A percentile compares a stretch with the other conserved stretches of the same genome.
phyloP scores from a whole-genome alignment of 2,797 vertebrate genomes.

The Gobio occitaniae region DNA sequence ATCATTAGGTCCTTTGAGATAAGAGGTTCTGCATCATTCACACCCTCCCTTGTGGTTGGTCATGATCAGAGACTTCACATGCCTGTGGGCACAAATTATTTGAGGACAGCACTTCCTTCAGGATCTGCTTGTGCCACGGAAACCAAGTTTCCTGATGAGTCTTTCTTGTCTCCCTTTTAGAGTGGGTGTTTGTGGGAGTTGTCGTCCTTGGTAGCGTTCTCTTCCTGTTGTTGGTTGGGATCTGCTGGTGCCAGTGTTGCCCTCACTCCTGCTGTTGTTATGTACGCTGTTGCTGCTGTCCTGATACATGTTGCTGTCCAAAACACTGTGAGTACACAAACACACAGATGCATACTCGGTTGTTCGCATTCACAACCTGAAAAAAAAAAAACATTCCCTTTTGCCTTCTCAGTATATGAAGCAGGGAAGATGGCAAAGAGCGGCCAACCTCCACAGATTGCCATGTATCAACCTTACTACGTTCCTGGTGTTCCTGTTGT shows the following conservation, averaged over 20 bases:
- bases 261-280: constrained; percentile 98
- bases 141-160: constrained; percentile 27
- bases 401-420: constrained; percentile 85
- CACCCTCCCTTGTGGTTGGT: constrained; percentile 20
- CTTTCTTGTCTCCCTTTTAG: constrained; percentile 70
- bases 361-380: constrained; percentile 11
- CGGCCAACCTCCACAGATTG: constrained; percentile 80
- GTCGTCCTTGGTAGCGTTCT: constrained; percentile 87
- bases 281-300: constrained; percentile 94
- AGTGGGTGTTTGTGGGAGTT: constrained; percentile 94
- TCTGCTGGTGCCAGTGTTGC: constrained; percentile 99
- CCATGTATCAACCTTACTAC: constrained; percentile 90
- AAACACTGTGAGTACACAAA: constrained; percentile 86
- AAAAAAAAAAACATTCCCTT: neutral
- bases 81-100: constrained; percentile 39
- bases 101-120: constrained; percentile 34
- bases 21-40: constrained; percentile 48
- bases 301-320: constrained; percentile 95
- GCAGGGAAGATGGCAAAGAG: constrained; percentile 93
- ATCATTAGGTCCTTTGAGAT: constrained; percentile 60
- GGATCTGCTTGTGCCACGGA: neutral
- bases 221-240: constrained; percentile 88
- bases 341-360: constrained; percentile 9
- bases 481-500: constrained; percentile 87
- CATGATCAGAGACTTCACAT: constrained; percentile 52